Base-by-base conservation (phyloP, 2,797 vertebrate genomes). In the Mormyrus hasselquistii region DNA sequence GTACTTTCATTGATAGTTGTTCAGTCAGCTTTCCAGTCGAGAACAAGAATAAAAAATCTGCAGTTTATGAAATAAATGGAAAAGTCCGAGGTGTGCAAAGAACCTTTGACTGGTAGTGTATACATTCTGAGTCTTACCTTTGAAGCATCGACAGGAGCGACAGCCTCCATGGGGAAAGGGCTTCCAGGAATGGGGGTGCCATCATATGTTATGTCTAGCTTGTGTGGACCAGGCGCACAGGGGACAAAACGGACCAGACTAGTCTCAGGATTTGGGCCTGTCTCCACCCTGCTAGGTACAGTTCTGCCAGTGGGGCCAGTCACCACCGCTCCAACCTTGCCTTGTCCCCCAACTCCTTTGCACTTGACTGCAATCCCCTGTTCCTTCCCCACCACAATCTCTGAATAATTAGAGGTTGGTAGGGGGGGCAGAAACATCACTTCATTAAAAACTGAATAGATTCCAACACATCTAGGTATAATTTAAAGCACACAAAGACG, bases 321-420 rank as follows among this genome's bases (percentile, higher is more conserved):
- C 1, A 99, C 95, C 92, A 97, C 97, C 29, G 97, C 96, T 0
- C 91, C 96, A 52, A 99, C 97, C 91, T 98, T 98, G 90, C 98
- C 98, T 93, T 98, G 97, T 65, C 98, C 98, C 0, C 98, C 98
- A 0, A 97, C 98, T 0, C 98, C 98, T 93, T 98, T 98, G 0
- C 96, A 96, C 91, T 98, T 98, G 47, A 99, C 96, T 0, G 95
- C 97, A 91, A 98, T 95, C 16, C 98, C 98, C 92, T 98, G 96
- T 88, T 99, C 97, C 93, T 96, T 98, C 88, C 98, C 97, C 0
- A 97, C 96, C 0, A 97, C 95, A 94, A 98, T 96, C 90, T 97
- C 98, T 99, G 92, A 19, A n/a, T 16, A 49, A 79, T 57, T 14
- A 25, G 53, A 38, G 34, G 52, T 34, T 65, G 16, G 22, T 88